phyloP scores from a whole-genome alignment of 2,113 vertebrate genomes.

The Tiliqua scincoides region DNA sequence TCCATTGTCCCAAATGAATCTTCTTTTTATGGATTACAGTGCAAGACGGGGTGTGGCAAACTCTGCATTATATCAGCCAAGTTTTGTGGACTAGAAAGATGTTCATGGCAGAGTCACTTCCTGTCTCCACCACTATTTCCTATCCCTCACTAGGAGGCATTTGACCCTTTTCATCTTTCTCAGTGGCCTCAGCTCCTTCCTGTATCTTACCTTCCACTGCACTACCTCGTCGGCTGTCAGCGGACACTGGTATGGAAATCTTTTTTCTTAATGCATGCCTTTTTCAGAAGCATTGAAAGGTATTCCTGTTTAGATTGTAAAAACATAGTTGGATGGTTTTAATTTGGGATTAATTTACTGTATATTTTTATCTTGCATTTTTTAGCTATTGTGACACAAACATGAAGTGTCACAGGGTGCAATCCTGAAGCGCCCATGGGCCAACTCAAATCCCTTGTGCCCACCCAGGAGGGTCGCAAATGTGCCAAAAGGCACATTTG shows the following conservation, averaged over 20 bases:
- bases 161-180: not conserved
- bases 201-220: not conserved
- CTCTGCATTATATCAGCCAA: too few relatives aligned
- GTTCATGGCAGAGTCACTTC: too few relatives aligned
- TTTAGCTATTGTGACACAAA: not conserved
- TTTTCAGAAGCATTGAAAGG: not conserved
- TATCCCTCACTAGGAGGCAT: not conserved
- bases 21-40: too few relatives aligned
- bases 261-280: not conserved
- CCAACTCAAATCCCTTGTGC: too few relatives aligned
- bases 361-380: not conserved
- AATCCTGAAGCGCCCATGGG: too few relatives aligned
- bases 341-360: not conserved
- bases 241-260: not conserved
- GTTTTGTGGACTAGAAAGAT: too few relatives aligned
- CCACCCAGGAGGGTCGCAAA: too few relatives aligned
- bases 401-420: not conserved
- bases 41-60: too few relatives aligned
- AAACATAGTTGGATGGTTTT: not conserved
- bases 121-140: too few relatives aligned
- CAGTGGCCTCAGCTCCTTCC: not conserved
- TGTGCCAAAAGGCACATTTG: too few relatives aligned
- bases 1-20: not conserved
- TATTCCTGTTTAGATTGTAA: not conserved
- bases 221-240: not conserved